Base-by-base conservation (phyloP, 2,888 invertebrate species). In the Minunthozetes semirufus region DNA sequence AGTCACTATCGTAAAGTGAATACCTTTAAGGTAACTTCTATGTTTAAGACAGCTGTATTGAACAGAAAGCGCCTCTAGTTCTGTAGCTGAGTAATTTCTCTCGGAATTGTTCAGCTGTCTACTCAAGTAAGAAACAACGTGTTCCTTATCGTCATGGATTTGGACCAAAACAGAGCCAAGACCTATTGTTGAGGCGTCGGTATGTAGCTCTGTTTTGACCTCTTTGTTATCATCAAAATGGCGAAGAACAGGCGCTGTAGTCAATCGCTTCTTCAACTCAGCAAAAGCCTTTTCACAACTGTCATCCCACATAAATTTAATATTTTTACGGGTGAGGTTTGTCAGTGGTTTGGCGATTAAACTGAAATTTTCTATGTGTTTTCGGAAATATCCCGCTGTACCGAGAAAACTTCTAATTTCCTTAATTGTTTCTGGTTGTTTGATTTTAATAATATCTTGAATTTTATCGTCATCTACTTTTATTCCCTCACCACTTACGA, bases 1-100 rank as follows among this genome's bases (percentile, higher is more conserved):
- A 0, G 80, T 80, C 22, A 78, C 61, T 0, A 80, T 46, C 13
- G 38, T 66, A 25, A 80, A 80, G 27, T 76, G 66, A 38, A 74
- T 76, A 5, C 78, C 79, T 29, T 76, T 78, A 9, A 80, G 15
- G 72, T 79, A 80, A 9, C 17, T 13, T 17, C 73, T 68, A 33
- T 17, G 78, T 29, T 77, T 77, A 48, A 78, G 72, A 1, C 79
- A 22, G n/a, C 74, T 75, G 29, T 74, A 63, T 0, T 78, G 61
- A 6, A 80, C 70, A 0, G 77, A 78, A 11, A 80, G 70, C 0
- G 66, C 29, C 61, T 80, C 79, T 33, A 76, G 72, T 53, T 79
- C 72, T 25, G 75, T 72, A 19, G 76, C 66, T 4, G 78, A 77
- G 59, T 80, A 79, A 29, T 77, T 79, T 63, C 22, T 66, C 53